Evolutionary conservation across 2,888 invertebrate genomes (phyloP), one percentile per base, ranked within the genome.

Genomic region (Aphidoletes aphidimyza): DNA sequence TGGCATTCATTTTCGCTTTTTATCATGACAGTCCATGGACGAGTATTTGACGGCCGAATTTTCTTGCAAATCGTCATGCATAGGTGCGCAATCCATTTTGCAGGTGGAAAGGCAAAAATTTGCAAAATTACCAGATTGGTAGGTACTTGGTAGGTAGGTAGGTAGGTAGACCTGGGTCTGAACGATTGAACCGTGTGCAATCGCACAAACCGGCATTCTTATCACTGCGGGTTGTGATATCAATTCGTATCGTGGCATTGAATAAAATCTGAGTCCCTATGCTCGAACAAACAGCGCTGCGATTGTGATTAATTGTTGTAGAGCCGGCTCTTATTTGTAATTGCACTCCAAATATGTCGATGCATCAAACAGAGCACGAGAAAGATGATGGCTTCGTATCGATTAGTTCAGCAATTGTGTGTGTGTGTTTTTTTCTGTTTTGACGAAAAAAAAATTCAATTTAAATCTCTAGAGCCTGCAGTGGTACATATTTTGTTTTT

Each of bases 141-240:
- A n/a, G n/a, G n/a, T n/a, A n/a, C n/a, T n/a, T n/a, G n/a, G n/a
- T n/a, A n/a, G n/a, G n/a, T n/a, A n/a, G n/a, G n/a, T n/a, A n/a
- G n/a, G n/a, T n/a, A n/a, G n/a, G n/a, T n/a, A n/a, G n/a, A n/a
- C n/a, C n/a, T n/a, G n/a, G n/a, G n/a, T n/a, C n/a, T 5, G 22
- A 54, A 54, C 2, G 22, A 54, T 22, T 6, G 0, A 22, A 54
- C 22, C 14, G 22, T 22, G 22, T 5, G 6, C 5, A 22, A 26
- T 54, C 14, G 34, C 26, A 42, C 42, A 69, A 34, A 11, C 30
- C 69, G 14, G 30, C 26, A 69, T 69, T 69, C 30, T 69, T 69
- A 69, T 69, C 69, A 69, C 69, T 69, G 69, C 69, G 69, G 69
- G 69, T 69, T 69, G 69, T 69, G 69, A 69, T 69, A 69, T 69